Base-by-base conservation (phyloP, 2,797 vertebrate species). In the Rachycentron canadum region DNA sequence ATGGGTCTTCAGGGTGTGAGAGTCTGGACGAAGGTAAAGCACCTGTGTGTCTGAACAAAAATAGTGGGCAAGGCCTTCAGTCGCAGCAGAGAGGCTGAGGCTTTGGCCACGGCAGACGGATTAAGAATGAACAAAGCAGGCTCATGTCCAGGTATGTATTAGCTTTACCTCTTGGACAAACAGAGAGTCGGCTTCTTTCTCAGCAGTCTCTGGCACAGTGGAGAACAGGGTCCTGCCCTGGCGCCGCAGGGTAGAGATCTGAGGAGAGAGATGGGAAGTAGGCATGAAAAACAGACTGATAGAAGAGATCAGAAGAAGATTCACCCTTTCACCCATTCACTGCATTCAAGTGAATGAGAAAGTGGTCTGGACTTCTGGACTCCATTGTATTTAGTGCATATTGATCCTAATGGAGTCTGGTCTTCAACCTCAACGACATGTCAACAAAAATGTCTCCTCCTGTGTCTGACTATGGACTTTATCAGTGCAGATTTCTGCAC, bases 151-250 rank as follows among this genome's bases (percentile, higher is more conserved):
- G 82, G 79, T 80, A 56, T 81, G 63, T 68, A 28, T 81, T 61
- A 64, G 55, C 59, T 88, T 95, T 95, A 99, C 98, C 97, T 99
- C 97, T 73, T 96, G 98, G 65, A 99, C 97, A 87, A 99, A 98
- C 65, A 99, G 93, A 64, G 96, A 97, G 69, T 96, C 95, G 30
- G 97, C 98, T 83, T 96, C 97, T 87, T 97, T 97, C 88, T 96
- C 96, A 0, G 98, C 98, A 0, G 95, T 95, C 66, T 95, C 95
- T 63, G 98, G 98, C 85, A 99, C 96, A 0, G 97, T 98, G 75
- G 97, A 95, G 83, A 85, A 94, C n/a, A 95, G 30, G 32, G 97
- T 98, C 73, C 97, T 93, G 73, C 96, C 96, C 84, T 98, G 97
- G 25, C 97, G 95, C 83, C 94, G 94, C 83, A 98, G 72, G 70